Conservation (phyloP, 2,113 vertebrate genomes). For the Platysteira castanea region DNA sequence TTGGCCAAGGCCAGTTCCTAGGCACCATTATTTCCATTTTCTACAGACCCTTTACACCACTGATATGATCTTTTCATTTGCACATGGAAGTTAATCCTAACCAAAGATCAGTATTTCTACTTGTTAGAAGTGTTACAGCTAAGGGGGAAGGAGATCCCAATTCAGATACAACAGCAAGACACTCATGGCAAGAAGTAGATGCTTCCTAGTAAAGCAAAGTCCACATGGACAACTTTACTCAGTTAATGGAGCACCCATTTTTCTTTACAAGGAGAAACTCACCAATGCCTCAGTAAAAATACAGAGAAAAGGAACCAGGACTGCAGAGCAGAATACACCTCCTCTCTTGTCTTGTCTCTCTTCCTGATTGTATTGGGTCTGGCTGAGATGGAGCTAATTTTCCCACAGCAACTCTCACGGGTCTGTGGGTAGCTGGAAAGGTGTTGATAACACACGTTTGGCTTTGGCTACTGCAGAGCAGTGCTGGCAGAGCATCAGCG, state of each 20-base stretch:
- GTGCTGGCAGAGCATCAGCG: background rate
- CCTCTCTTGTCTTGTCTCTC: background rate
- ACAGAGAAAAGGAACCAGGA: background rate
- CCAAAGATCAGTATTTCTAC: background rate
- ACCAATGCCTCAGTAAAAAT: background rate
- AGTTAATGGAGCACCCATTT: rapidly evolving
- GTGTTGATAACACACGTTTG: background rate
- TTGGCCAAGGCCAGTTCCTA: background rate
- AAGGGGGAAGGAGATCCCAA: background rate
- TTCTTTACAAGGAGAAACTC: background rate
- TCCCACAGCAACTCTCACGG: background rate
- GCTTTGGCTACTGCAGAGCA: background rate
- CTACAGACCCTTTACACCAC: background rate
- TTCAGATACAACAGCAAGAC: background rate
- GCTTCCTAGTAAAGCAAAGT: background rate
- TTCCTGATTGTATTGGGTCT: background rate
- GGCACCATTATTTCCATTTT: background rate
- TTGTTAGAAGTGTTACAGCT: background rate
- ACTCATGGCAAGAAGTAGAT: background rate
- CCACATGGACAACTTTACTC: background rate
- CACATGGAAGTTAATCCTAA: background rate
- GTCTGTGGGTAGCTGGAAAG: background rate
- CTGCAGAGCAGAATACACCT: background rate
- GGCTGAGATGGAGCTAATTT: background rate
- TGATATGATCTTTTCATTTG: background rate